Evolutionary conservation across 2,113 vertebrate species (phyloP).

Genomic region (Meles meles): DNA sequence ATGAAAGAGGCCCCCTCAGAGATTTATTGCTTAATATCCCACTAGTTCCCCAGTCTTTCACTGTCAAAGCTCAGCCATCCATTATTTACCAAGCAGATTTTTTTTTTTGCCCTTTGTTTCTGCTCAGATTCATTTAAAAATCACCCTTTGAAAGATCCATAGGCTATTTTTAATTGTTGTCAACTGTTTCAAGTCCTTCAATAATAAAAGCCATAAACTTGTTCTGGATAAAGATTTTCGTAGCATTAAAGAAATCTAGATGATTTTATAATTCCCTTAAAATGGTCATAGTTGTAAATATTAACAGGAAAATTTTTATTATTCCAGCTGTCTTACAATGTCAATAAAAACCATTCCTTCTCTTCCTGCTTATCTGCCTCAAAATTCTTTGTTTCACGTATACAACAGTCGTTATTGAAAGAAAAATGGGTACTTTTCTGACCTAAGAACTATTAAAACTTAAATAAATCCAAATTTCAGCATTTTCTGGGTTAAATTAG

Average conservation of each 20-base stretch:
- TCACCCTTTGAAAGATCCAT: background rate
- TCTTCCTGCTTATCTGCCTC: background rate
- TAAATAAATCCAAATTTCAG: slow-evolving; percentile 55
- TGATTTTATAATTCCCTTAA: background rate
- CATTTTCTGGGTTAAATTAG: slow-evolving; percentile 76
- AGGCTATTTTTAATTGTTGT: background rate
- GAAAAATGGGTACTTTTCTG: background rate
- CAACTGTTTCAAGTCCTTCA: background rate
- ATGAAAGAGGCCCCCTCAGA: slow-evolving; percentile 65
- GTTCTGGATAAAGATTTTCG: background rate
- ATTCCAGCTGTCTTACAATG: background rate
- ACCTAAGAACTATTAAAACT: slow-evolving; percentile 19
- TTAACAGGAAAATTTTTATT: background rate
- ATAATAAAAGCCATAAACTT: slow-evolving; percentile 18
- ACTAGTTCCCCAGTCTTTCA: slow-evolving; percentile 17
- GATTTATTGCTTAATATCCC: slow-evolving; percentile 64
- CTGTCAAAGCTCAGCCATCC: slow-evolving; percentile 41
- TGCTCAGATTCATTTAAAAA: slow-evolving; percentile 39
- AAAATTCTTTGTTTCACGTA: background rate
- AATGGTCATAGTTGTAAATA: background rate
- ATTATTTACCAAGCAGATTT: slow-evolving; percentile 7
- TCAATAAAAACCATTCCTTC: background rate
- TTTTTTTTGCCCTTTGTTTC: slow-evolving; percentile 48
- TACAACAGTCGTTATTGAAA: background rate
- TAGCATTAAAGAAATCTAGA: background rate